Evolutionary conservation across 2,797 vertebrate genomes (phyloP), one percentile per base, ranked within the genome.

Genomic region (Lutjanus campechanus): DNA sequence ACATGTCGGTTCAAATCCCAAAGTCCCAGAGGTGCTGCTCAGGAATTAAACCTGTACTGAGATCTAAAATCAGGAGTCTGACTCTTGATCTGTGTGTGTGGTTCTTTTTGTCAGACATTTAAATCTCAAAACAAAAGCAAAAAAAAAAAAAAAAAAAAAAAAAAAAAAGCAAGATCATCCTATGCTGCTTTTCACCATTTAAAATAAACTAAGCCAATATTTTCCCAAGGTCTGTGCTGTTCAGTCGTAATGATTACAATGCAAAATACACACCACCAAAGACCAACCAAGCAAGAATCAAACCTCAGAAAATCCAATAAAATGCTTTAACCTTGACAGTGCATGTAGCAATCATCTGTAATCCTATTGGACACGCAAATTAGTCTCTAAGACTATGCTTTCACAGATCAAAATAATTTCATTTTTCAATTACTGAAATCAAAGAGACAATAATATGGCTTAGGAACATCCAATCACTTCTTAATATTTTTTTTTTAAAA

Each of bases 351-450:
- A 89, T 88, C 84, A 71, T 83, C 77, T 76, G 62, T 91, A 91
- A 93, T 89, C 88, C 90, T 79, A 84, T 85, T 92, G 82, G 89
- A 85, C 62, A 86, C 86, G 85, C 87, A 89, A 92, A 92, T 93
- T 91, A 88, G 76, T 84, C 73, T 79, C 67, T 70, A 77, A 87
- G 68, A 87, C 75, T 76, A 78, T 69, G 84, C 81, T 74, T 88
- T 89, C 86, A 84, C 85, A 92, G 74, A 85, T 89, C 59, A 83
- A 85, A 84, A 85, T 86, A 50, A 88, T 88, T 87, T 88, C 22
- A 81, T 88, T 85, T 91, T 92, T 91, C 88, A 90, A 91, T 93
- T 91, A 87, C 77, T 70, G 82, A 85, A 89, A 81, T 85, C 72
- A 90, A 85, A 88, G 76, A 73, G 29, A 86, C 67, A 82, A 83